Percentiles rank a stretch among this genome's conserved stretches.
Evolutionary conservation across 2,888 invertebrate genomes (phyloP).

Genomic region (Acrobasis suavella): DNA sequence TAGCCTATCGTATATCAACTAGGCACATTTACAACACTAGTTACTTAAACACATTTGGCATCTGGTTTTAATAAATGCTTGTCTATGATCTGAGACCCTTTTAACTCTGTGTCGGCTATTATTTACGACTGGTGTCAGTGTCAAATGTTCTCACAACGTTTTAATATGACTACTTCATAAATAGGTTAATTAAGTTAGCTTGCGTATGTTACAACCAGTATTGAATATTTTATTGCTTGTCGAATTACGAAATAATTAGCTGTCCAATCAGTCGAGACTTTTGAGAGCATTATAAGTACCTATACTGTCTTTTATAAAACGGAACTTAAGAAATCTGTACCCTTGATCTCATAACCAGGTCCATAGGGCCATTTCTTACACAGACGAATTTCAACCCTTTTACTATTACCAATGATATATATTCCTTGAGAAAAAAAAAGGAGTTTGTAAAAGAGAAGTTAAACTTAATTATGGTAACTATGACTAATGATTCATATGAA

Average conservation of each 20-base stretch:
- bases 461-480: too few relatives aligned
- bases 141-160: slow-evolving; percentile 41
- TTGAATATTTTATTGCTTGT: neutral
- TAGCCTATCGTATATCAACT: slow-evolving; percentile 23
- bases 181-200: slow-evolving; percentile 25
- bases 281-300: too few relatives aligned
- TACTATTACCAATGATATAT: too few relatives aligned
- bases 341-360: too few relatives aligned
- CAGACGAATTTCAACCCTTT: too few relatives aligned
- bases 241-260: neutral
- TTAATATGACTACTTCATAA: slow-evolving; percentile 25
- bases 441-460: too few relatives aligned
- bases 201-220: neutral
- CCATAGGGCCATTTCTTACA: too few relatives aligned
- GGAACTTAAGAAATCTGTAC: too few relatives aligned
- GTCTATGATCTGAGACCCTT: slow-evolving; percentile 47
- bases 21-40: slow-evolving; percentile 34
- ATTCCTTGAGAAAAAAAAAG: too few relatives aligned
- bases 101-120: slow-evolving; percentile 34
- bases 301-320: too few relatives aligned
- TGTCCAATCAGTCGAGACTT: too few relatives aligned
- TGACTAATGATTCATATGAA: too few relatives aligned
- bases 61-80: slow-evolving; percentile 67
- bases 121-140: slow-evolving; percentile 38
- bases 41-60: slow-evolving; percentile 57